Percentiles rank a stretch among this genome's conserved stretches.
Conservation (phyloP, 2,113 vertebrate genomes). For the Paradoxurus hermaphroditus region DNA sequence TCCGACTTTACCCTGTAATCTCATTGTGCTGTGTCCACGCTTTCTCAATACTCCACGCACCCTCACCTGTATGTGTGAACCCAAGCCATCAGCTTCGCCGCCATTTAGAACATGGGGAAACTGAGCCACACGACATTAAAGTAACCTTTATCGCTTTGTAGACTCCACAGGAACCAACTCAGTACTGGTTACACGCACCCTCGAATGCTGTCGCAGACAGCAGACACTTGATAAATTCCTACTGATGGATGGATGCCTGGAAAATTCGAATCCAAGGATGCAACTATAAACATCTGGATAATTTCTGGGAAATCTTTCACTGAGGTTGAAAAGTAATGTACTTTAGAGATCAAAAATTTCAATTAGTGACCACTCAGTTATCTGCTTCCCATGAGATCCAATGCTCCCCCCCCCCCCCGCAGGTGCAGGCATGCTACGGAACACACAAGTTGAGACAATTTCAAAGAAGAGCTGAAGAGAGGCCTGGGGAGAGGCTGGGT, state of each 20-base stretch:
- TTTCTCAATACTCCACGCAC: not conserved
- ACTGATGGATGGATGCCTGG: not conserved
- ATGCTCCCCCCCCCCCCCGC: not conserved
- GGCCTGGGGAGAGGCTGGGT: too few relatives aligned
- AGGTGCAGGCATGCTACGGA: not conserved
- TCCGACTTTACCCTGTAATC: not conserved
- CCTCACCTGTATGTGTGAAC: not conserved
- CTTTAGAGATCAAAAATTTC: not conserved
- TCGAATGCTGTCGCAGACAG: not conserved
- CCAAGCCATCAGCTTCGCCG: too few relatives aligned
- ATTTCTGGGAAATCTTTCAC: not conserved
- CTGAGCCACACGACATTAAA: not conserved
- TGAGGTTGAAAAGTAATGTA: not conserved
- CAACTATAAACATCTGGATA: not conserved
- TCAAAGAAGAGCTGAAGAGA: not conserved
- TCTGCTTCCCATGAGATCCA: not conserved
- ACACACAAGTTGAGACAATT: not conserved
- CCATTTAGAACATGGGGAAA: not conserved
- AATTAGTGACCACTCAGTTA: not conserved
- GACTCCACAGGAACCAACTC: fast-evolving
- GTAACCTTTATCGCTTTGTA: too few relatives aligned
- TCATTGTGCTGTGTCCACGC: not conserved
- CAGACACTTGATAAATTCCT: not conserved
- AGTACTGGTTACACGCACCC: fast-evolving
- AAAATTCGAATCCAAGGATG: not conserved